phyloP scores from a whole-genome alignment of 2,888 invertebrate species.

The Tipula vernalis region DNA sequence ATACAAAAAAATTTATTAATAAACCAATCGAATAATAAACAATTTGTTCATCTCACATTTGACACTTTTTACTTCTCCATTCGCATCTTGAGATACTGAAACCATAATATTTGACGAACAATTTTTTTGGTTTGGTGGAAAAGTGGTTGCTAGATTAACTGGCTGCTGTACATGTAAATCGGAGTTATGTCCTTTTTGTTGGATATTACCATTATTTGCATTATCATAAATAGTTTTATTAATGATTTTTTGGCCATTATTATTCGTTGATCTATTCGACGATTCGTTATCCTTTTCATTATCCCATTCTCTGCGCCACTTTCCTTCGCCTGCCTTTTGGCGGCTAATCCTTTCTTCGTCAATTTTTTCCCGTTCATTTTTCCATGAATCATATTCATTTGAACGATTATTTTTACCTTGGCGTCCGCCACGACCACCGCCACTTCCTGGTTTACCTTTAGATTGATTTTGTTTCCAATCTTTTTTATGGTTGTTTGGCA shows the following conservation, averaged over 20 bases:
- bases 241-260: not conserved
- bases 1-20: conserved; percentile 12
- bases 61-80: conserved; percentile 21
- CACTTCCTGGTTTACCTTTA: not conserved
- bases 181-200: not conserved
- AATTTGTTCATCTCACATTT: conserved; percentile 17
- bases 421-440: not conserved
- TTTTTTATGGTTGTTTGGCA: conserved; percentile 16
- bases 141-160: conserved; percentile 10
- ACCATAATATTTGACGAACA: conserved; percentile 18
- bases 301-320: conserved; percentile 37
- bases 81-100: conserved; percentile 19
- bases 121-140: conserved; percentile 16
- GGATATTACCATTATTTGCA: not conserved
- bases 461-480: conserved; percentile 13
- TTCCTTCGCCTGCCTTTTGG: conserved; percentile 35
- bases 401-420: not conserved
- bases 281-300: conserved; percentile 25
- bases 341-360: conserved; percentile 35
- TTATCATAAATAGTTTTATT: not conserved
- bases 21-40: not conserved
- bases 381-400: conserved; percentile 33
- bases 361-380: conserved; percentile 34
- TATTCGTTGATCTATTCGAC: not conserved
- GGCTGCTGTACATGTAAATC: not conserved